Evolutionary conservation across 2,113 vertebrate genomes (phyloP), one percentile per base, ranked within the genome.

Genomic region (Dasyornis broadbenti): DNA sequence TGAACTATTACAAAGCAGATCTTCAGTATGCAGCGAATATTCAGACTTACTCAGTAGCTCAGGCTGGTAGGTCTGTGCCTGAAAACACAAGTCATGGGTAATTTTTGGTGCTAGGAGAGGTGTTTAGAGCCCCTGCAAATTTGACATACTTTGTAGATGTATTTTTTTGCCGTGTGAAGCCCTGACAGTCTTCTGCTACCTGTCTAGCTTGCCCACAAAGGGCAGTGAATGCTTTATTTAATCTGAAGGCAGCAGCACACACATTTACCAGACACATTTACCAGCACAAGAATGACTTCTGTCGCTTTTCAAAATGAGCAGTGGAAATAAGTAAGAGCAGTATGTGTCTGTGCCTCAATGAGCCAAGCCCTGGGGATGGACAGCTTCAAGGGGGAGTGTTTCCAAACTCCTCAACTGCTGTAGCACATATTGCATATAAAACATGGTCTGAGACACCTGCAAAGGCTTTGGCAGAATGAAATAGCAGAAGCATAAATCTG

Each of bases 381-480:
- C 30, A 56, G 56, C 61, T 30, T 42, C n/a, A 6, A n/a, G 28
- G 28, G 13, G 7, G 35, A 33, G 27, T 27, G 11, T 30, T 70
- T 61, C 56, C n/a, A 0, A 0, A 17, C 33, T 45, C 26, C n/a
- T 82, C 53, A 21, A 9, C 50, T 2, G 2, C 40, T 30, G 11
- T 42, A 39, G 72, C 21, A 10, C 30, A 12, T 6, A 11, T 7
- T 30, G 53, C 0, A 0, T 15, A 1, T 37, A 31, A 69, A 69
- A 57, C 28, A 4, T 6, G 21, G 40, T 19, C 68, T 33, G 65
- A 78, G 52, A 52, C 15, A 28, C 66, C 47, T 66, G 30, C 10
- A 4, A 0, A 7, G 66, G 63, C 61, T 92, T 82, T 76, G 61
- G 75, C 76, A 79, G 31, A 70, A 37, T 8, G 37, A 65, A 61